Evolutionary conservation across 2,797 vertebrate genomes (phyloP).

Genomic region (Scolopax rusticola): DNA sequence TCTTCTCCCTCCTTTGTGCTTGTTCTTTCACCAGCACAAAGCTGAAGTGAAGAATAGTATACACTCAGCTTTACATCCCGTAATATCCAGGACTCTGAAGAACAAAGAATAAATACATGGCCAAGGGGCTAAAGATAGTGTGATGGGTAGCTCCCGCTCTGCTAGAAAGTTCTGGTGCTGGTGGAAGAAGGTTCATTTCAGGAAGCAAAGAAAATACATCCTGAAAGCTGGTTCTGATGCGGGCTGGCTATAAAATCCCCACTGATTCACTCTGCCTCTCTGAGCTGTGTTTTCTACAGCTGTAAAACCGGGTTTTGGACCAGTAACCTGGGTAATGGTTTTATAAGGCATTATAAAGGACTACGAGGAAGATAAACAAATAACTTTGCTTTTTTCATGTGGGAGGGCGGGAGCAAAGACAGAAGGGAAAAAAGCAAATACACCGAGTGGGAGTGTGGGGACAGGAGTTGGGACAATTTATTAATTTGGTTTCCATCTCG

Average conservation of each 20-base stretch:
- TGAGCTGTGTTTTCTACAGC: background rate
- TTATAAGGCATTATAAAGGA: constrained; percentile 13
- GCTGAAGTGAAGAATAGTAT: constrained; percentile 54
- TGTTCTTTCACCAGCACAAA: constrained; percentile 55
- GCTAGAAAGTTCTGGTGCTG: background rate
- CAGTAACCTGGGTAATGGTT: background rate
- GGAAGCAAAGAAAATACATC: background rate
- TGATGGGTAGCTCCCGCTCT: background rate
- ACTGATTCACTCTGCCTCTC: constrained; percentile 20
- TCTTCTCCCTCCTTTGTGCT: constrained; percentile 25
- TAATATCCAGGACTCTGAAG: constrained; percentile 13
- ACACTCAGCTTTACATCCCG: background rate
- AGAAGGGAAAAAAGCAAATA: constrained; percentile 48
- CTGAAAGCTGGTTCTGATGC: background rate
- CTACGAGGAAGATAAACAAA: constrained; percentile 23
- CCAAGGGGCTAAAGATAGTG: background rate
- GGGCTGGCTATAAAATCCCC: constrained; percentile 4
- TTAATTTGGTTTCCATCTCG: constrained; percentile 31
- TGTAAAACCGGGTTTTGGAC: constrained; percentile 45
- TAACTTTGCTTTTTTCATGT: background rate
- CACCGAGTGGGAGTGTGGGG: constrained; percentile 13
- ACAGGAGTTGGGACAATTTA: constrained; percentile 33
- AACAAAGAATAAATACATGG: background rate
- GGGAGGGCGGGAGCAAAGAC: constrained; percentile 39
- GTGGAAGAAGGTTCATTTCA: background rate